Conservation (phyloP, 2,888 invertebrate genomes). For the Cecidostiba fungosa region DNA sequence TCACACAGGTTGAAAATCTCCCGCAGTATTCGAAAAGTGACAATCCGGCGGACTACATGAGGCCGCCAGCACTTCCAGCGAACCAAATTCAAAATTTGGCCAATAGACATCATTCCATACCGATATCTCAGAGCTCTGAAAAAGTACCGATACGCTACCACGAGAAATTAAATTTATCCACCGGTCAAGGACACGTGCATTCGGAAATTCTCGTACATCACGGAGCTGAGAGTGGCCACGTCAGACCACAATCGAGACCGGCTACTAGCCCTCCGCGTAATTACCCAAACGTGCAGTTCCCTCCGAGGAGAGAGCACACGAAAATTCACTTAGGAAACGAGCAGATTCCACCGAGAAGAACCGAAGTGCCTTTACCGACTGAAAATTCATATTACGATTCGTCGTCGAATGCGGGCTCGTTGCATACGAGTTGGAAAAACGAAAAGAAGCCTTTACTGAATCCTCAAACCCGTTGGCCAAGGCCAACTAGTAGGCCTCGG, state of each 20-base stretch:
- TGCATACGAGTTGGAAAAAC: slow-evolving; percentile 65
- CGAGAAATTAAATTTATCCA: slow-evolving; percentile 68
- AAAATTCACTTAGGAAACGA: slow-evolving; percentile 71
- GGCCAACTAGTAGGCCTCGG: slow-evolving; percentile 72
- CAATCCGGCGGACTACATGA: slow-evolving; percentile 74
- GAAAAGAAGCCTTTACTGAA: slow-evolving; percentile 74
- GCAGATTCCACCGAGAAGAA: slow-evolving; percentile 74
- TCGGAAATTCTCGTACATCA: slow-evolving; percentile 77
- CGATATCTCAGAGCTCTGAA: slow-evolving; percentile 69
- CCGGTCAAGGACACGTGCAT: slow-evolving; percentile 76
- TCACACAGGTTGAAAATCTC: slow-evolving; percentile 70
- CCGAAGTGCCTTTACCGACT: slow-evolving; percentile 70
- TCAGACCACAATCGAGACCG: slow-evolving; percentile 70
- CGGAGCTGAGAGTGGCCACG: slow-evolving; percentile 72
- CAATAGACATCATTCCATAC: slow-evolving; percentile 70
- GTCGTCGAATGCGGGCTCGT: slow-evolving; percentile 42
- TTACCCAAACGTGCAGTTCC: slow-evolving; percentile 66
- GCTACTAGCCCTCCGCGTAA: slow-evolving; percentile 61
- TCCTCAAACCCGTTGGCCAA: slow-evolving; percentile 69
- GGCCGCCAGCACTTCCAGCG: slow-evolving; percentile 73
- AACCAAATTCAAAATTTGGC: slow-evolving; percentile 68
- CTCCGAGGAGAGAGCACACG: slow-evolving; percentile 71
- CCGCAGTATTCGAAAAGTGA: slow-evolving; percentile 68
- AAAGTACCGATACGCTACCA: slow-evolving; percentile 72
- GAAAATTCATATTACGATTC: slow-evolving; percentile 71